Percentiles rank a stretch among this genome's conserved stretches.
Evolutionary conservation across 2,888 invertebrate species (phyloP).

Genomic region (Chalcis sispes): DNA sequence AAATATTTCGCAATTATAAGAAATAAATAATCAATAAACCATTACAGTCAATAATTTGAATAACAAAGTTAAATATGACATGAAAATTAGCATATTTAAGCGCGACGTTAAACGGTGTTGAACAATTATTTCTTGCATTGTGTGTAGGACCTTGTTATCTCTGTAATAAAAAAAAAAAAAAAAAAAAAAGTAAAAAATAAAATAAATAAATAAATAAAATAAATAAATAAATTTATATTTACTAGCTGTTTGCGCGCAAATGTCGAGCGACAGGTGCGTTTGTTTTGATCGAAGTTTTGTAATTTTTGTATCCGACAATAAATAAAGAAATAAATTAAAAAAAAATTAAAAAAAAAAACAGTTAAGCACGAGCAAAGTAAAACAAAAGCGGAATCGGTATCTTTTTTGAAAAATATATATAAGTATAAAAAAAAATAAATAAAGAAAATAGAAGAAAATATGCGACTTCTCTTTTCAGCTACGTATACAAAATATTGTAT

Average conservation of each 20-base stretch:
- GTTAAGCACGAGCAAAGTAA: not conserved
- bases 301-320: slow-evolving; percentile 56
- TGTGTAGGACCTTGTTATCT: slow-evolving; percentile 1
- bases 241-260: slow-evolving; percentile 26
- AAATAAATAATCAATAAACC: not conserved
- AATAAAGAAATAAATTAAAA: slow-evolving; percentile 41
- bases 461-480: slow-evolving; percentile 12
- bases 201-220: no score
- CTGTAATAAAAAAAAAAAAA: not conserved
- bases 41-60: no score
- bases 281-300: slow-evolving; percentile 47
- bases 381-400: not conserved
- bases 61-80: slow-evolving; percentile 11
- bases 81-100: no score
- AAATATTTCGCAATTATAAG: not conserved
- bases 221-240: no score
- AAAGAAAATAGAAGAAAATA: no score
- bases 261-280: slow-evolving; percentile 14
- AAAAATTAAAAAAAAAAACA: not conserved
- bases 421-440: no score
- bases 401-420: slow-evolving; percentile 18
- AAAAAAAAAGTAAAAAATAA: not conserved
- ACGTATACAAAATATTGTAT: slow-evolving; percentile 5
- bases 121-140: not conserved
- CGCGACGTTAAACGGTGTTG: not conserved